A percentile compares a stretch with the other conserved stretches of the same genome.
phyloP scores from a whole-genome alignment of 1,140 invertebrate genomes.

The Cyclargus thomasi region DNA sequence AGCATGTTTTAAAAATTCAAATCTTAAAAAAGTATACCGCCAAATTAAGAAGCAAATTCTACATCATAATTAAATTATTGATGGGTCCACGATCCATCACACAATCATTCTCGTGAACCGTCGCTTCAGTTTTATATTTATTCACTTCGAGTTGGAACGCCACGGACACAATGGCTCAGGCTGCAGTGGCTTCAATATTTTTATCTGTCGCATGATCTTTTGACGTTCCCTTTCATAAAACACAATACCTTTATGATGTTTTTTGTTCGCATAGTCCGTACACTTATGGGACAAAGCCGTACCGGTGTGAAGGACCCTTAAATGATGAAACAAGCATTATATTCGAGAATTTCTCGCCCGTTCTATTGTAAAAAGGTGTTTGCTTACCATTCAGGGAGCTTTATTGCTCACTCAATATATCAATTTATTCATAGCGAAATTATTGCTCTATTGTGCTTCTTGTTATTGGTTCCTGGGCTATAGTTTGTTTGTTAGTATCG shows the following conservation, averaged over 20 bases:
- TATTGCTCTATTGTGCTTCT: neutral
- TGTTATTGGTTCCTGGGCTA: neutral
- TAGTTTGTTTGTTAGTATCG: too few relatives aligned
- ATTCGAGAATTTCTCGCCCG: constrained; percentile 18
- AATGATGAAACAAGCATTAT: constrained; percentile 8
- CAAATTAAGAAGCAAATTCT: too few relatives aligned
- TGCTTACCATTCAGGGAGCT: constrained; percentile 6
- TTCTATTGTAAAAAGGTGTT: constrained; percentile 8
- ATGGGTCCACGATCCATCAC: neutral
- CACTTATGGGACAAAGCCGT: neutral
- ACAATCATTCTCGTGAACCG: neutral
- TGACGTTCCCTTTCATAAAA: constrained; percentile 36
- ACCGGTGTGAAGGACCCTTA: neutral
- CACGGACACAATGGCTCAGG: constrained; percentile 13
- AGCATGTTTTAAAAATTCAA: too few relatives aligned
- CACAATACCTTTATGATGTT: constrained; percentile 54
- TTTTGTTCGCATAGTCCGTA: constrained; percentile 57
- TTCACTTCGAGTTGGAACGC: neutral
- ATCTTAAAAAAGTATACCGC: too few relatives aligned
- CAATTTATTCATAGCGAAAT: constrained; percentile 9
- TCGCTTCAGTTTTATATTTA: neutral
- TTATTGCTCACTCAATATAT: constrained; percentile 15
- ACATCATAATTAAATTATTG: neutral
- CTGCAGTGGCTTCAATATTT: constrained; percentile 38
- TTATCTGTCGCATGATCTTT: constrained; percentile 63